These are phyloP conservation scores for Styela clava DNA, from an alignment of 23 tunicate species.

Conservation along the genomic window DNA sequence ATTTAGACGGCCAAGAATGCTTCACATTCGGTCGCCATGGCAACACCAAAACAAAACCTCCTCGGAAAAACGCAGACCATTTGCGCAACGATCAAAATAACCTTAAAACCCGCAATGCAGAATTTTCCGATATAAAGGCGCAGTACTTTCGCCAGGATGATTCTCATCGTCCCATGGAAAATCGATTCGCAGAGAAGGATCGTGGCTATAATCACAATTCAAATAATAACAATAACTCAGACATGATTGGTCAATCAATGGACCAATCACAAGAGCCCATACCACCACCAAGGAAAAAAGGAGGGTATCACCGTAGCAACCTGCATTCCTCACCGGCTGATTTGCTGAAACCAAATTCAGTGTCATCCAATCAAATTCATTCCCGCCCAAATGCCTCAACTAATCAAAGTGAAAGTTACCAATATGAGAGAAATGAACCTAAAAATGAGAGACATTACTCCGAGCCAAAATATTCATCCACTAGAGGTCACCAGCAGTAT, in stretches of 20 bases:
- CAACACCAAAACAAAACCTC: conserved; percentile 16
- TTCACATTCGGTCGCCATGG: conserved; percentile 29
- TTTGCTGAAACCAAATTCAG: conserved; percentile 3
- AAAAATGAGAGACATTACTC: neutral
- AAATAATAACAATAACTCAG: conserved; percentile 6
- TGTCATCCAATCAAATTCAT: neutral
- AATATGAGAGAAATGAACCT: too few species aligned
- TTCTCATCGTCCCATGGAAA: neutral
- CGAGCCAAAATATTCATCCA: neutral
- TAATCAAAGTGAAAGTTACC: neutral
- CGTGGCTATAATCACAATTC: neutral
- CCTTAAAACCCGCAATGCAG: neutral
- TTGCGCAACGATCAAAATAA: neutral
- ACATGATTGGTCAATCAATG: neutral
- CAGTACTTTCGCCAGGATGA: neutral
- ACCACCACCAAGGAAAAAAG: conserved; percentile 23
- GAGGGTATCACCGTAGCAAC: conserved; percentile 26
- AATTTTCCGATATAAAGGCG: neutral
- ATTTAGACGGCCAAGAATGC: conserved; percentile 6
- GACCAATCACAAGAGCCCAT: conserved; percentile 12
- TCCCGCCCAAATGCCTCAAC: neutral
- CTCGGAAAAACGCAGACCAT: neutral
- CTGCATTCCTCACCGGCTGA: conserved; percentile 34
- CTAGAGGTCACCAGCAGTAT: neutral
- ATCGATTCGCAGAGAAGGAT: neutral